Base-by-base conservation (phyloP, 2,888 invertebrate genomes). In the Frankliniella intonsa region DNA sequence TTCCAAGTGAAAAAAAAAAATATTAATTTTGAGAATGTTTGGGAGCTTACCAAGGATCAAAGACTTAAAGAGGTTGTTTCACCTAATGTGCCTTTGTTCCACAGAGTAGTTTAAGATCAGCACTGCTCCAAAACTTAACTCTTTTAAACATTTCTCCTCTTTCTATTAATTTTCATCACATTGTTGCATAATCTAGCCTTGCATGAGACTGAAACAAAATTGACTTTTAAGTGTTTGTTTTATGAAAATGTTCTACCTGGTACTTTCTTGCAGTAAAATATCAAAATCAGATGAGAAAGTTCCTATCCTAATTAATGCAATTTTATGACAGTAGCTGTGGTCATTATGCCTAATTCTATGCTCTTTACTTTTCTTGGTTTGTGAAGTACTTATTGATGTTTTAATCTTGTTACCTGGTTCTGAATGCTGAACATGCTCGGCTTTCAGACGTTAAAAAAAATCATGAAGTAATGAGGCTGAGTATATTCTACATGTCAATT, bases 171-270 rank as follows among this genome's bases (percentile, higher is more conserved):
- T 38, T 38, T 38, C 5, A 38, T 38, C 38, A 38, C 38, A 38
- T 38, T 38, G 5, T 38, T 38, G 38, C 38, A 38, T 38, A 62
- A 62, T 25, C 25, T 76, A 25, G 22, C 69, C 69, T 25, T 76
- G 69, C 69, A 76, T 76, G 69, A 76, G 69, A 76, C 69, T 76
- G 69, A 76, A 76, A 76, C 69, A 76, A 76, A 76, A 38, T 38
- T 38, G 38, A 38, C 38, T 38, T 38, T 38, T 38, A 38, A 38
- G 38, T 38, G 38, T 38, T 38, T 38, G 38, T 38, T 38, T 38
- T 38, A 38, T 38, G 38, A 38, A 38, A 38, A 38, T 69, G n/a
- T 3, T 22, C n/a, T 19, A 25, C 22, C 69, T 76, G 38, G 25
- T 76, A 25, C 25, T 10, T 25, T n/a, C 12, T 25, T 25, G 69